Evolutionary conservation across 2,888 invertebrate genomes (phyloP).

Genomic region (Venusia cambrica): DNA sequence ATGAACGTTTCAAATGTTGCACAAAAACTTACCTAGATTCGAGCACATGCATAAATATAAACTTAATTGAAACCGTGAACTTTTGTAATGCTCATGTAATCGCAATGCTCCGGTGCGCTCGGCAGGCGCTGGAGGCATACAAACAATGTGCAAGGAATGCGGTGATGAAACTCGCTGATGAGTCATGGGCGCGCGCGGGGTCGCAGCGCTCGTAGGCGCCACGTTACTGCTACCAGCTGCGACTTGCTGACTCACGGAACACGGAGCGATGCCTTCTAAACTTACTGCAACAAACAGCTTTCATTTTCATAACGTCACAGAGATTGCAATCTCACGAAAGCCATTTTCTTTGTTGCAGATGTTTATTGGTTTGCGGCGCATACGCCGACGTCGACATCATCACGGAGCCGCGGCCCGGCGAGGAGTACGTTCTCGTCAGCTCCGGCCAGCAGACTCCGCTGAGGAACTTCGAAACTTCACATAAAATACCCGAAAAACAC

Average conservation of each 20-base stretch:
- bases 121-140: constrained; percentile 18
- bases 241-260: constrained; percentile 67
- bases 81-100: constrained; percentile 41
- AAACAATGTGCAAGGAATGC: constrained; percentile 46
- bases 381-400: constrained; percentile 81
- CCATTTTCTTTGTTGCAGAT: constrained; percentile 71
- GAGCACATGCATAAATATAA: constrained; percentile 36
- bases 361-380: constrained; percentile 69
- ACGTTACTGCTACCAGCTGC: constrained; percentile 52
- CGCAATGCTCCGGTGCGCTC: constrained; percentile 18
- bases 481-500: constrained; percentile 83
- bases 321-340: constrained; percentile 27
- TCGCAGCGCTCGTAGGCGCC: constrained; percentile 49
- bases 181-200: constrained; percentile 55
- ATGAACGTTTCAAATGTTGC: constrained; percentile 40
- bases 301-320: constrained; percentile 50
- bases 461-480: constrained; percentile 85
- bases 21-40: constrained; percentile 33
- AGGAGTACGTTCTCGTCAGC: constrained; percentile 85
- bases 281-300: constrained; percentile 43
- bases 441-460: constrained; percentile 72
- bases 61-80: constrained; percentile 35
- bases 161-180: constrained; percentile 60
- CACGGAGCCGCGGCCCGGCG: constrained; percentile 83
- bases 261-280: constrained; percentile 53